Base-by-base conservation (phyloP, 2,888 invertebrate genomes). In the Campoplex capitator region DNA sequence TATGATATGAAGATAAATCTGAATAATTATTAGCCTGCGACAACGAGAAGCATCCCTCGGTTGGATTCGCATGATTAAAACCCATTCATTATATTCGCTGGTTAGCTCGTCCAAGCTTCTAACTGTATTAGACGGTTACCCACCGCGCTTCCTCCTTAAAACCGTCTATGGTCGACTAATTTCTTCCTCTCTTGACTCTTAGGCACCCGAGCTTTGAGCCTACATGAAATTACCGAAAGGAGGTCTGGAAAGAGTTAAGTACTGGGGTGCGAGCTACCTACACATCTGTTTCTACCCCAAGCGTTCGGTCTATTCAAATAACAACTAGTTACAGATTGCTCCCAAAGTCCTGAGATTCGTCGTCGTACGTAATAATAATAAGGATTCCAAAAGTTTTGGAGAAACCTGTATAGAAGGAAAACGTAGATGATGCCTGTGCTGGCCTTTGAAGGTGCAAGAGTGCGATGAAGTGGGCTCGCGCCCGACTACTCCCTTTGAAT, bases 401-500 rank as follows among this genome's bases (percentile, higher is more conserved):
- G 38, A 18, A 56, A 9, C 56, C 45, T 78, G 58, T 68, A 82
- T 4, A 45, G 18, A 48, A 23, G 56, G 56, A 1, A 32, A 18
- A 16, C 28, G 71, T 38, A 45, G 76, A 42, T 65, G 74, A 32
- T 56, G 73, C 67, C 45, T 51, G 18, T 38, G 42, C n/a, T 32
- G 78, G 58, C 58, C 74, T 71, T 81, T 76, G 85, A 77, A 84
- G 84, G 84, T 75, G 77, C 84, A 62, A 84, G 81, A 82, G 87
- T 79, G 74, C 87, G 78, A 84, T 84, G 74, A 82, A 87, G 87
- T 84, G 70, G 78, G 73, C 79, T 77, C 84, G 56, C 35, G 82
- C 82, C 77, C 75, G 70, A 81, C 81, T 84, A 84, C 84, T 87
- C 58, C 78, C 87, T 87, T 87, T 87, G 87, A 87, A 84, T 87